Evolutionary conservation across 2,888 invertebrate species (phyloP), one percentile per base, ranked within the genome.

Genomic region (Melieria omissa): DNA sequence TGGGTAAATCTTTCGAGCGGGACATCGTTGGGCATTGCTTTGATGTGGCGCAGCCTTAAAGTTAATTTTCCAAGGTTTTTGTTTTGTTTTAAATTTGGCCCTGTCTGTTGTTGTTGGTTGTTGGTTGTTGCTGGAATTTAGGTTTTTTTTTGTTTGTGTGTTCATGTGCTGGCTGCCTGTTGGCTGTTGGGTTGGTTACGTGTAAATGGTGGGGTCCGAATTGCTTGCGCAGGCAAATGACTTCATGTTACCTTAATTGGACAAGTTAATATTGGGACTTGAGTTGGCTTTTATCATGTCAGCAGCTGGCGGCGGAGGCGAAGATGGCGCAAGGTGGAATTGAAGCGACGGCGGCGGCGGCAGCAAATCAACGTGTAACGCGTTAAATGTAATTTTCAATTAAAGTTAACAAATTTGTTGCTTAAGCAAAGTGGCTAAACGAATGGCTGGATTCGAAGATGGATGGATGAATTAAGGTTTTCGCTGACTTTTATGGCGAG

Each of bases 121-220:
- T 65, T 69, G 29, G 29, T 29, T 29, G 29, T 29, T 29, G 29
- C 29, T 29, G 29, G 29, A 29, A 29, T 67, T 65, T 62, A 16
- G 46, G 16, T 42, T 58, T 63, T 42, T 58, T 63, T 29, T 47
- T 63, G 44, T 8, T 66, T 65, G 49, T 62, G 16, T 16, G 57
- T 41, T 14, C 78, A 14, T 81, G 29, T 29, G 80, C 80, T 81
- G 79, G 76, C 77, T 74, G 79, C 73, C 80, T 79, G 79, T 77
- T 80, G 82, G 82, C 80, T 78, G n/a, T 81, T 82, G 78, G 60
- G 62, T 60, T 64, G 10, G 47, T 61, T 66, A 42, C 41, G 10
- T 55, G 29, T 29, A 29, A 29, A 29, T 29, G 29, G 29, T 29
- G 29, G 29, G 29, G 29, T 29, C 29, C 57, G 69, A 49, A 66